These are phyloP conservation scores for Sebastes vulpes DNA, from an alignment of 2,797 vertebrate species.

Conservation along the genomic window DNA sequence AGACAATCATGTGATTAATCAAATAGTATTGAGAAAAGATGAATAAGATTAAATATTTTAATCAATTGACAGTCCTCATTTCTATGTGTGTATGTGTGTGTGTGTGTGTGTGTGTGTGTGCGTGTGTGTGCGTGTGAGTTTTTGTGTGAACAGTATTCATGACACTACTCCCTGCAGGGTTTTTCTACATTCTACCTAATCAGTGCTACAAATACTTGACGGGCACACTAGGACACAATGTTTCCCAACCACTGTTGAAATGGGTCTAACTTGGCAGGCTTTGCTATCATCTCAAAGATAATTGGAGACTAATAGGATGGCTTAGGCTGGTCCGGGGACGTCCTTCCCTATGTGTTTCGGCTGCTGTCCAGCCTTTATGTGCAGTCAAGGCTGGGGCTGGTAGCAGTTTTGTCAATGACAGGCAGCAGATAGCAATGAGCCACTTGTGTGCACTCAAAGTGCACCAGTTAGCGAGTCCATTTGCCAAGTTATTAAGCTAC, in stretches of 20 bases:
- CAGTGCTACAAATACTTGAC: conserved; percentile 40
- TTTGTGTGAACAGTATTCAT: neutral
- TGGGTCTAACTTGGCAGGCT: conserved; percentile 71
- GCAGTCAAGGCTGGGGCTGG: conserved; percentile 56
- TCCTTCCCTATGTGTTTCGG: conserved; percentile 65
- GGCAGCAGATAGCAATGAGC: conserved; percentile 73
- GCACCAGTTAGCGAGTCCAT: conserved; percentile 81
- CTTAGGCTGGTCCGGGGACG: conserved; percentile 63
- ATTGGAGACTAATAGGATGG: conserved; percentile 81
- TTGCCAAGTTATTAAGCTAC: conserved; percentile 83
- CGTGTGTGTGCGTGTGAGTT: conserved; percentile 7
- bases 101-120: neutral
- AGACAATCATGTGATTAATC: too few relatives aligned
- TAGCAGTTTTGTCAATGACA: conserved; percentile 78
- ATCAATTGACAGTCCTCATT: neutral
- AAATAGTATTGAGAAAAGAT: too few relatives aligned
- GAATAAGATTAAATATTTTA: neutral
- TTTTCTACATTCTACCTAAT: conserved; percentile 37
- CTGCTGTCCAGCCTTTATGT: conserved; percentile 68
- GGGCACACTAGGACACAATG: conserved; percentile 36
- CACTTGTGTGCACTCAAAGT: conserved; percentile 78
- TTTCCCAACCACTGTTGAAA: conserved; percentile 61
- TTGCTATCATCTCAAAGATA: conserved; percentile 79
- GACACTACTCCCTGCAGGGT: neutral
- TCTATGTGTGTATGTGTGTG: neutral